These are phyloP conservation scores for Petrolisthes manimaculis DNA, from an alignment of 2,888 invertebrate species.

Conservation along the genomic window DNA sequence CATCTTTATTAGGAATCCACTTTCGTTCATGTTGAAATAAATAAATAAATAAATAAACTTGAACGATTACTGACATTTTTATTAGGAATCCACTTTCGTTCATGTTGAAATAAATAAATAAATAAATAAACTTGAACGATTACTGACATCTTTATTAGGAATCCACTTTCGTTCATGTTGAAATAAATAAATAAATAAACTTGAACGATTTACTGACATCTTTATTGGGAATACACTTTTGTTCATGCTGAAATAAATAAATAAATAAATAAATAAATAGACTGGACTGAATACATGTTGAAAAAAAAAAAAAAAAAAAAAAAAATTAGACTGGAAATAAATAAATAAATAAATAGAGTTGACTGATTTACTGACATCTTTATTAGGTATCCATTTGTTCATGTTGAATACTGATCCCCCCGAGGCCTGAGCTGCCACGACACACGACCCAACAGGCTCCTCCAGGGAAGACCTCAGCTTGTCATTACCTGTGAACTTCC, in stretches of 20 bases:
- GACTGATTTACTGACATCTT: conserved; percentile 28
- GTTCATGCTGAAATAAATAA: too few relatives aligned
- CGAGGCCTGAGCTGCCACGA: conserved; percentile 38
- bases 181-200: too few relatives aligned
- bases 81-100: too few relatives aligned
- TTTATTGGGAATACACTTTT: conserved; percentile 19
- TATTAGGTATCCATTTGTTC: conserved; percentile 39
- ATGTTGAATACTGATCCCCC: conserved; percentile 37
- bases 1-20: too few relatives aligned
- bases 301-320: neutral
- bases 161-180: too few relatives aligned
- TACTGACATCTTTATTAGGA: too few relatives aligned
- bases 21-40: too few relatives aligned
- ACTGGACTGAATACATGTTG: too few relatives aligned
- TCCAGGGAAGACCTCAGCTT: conserved; percentile 24
- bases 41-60: too few relatives aligned
- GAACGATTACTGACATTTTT: too few relatives aligned
- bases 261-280: neutral
- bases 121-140: too few relatives aligned
- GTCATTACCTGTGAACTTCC: conserved; percentile 25
- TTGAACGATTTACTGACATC: neutral
- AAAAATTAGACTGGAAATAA: neutral
- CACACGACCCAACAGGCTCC: conserved; percentile 34
- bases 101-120: too few relatives aligned
- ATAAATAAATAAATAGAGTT: neutral